Percentiles rank a stretch among this genome's conserved stretches.
Conservation (phyloP, 2,113 vertebrate species). For the Callipepla californica region DNA sequence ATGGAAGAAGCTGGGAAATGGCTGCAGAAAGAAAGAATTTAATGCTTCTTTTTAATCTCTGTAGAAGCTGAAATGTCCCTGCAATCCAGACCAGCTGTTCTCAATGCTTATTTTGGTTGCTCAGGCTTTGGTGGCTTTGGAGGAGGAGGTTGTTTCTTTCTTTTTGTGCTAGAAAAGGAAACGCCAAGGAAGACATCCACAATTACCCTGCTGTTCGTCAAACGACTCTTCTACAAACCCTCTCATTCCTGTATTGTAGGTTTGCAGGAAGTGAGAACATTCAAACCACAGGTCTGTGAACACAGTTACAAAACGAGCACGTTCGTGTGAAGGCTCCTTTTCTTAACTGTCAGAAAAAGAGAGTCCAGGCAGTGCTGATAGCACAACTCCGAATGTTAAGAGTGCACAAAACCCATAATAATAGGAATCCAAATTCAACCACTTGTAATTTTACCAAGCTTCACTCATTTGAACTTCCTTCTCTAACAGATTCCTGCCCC, state of each 20-base stretch:
- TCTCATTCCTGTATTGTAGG: background rate
- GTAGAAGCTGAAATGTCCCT: background rate
- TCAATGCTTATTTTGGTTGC: background rate
- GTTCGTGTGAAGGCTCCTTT: background rate
- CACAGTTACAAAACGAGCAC: background rate
- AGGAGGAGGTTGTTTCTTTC: background rate
- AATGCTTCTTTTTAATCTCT: background rate
- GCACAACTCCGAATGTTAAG: background rate
- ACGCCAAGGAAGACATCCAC: background rate
- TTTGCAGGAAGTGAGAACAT: background rate
- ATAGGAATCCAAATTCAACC: background rate
- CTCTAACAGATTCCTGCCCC: background rate
- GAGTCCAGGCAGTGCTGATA: background rate
- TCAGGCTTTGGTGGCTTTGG: background rate
- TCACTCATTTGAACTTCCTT: background rate
- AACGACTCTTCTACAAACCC: background rate
- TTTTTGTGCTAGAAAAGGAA: background rate
- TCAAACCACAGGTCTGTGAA: background rate
- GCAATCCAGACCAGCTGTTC: background rate
- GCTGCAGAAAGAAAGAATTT: background rate
- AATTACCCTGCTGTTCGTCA: background rate
- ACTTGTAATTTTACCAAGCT: conserved; percentile 5
- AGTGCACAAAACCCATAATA: background rate
- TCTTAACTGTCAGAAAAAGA: background rate
- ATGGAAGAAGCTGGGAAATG: background rate